These are phyloP conservation scores for Prionailurus viverrinus DNA, from an alignment of 2,113 vertebrate species.

Conservation along the genomic window DNA sequence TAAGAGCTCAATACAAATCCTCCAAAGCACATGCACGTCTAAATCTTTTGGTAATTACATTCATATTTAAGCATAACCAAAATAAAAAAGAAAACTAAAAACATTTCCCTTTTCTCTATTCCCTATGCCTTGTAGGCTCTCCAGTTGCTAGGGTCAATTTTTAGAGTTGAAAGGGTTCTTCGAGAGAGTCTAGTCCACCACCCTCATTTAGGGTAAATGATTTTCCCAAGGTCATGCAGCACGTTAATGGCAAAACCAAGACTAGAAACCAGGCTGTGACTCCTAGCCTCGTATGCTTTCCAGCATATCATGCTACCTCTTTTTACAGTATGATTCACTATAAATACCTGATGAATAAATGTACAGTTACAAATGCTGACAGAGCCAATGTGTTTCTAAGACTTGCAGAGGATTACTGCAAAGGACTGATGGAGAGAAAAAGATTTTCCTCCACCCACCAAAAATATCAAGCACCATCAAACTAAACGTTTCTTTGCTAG, in stretches of 20 bases:
- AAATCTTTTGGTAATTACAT: conserved; percentile 79
- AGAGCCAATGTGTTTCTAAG: conserved; percentile 82
- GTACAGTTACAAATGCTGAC: conserved; percentile 74
- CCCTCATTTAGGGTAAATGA: conserved; percentile 60
- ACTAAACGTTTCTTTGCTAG: conserved; percentile 66
- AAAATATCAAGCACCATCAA: conserved; percentile 80
- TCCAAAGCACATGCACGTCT: conserved; percentile 82
- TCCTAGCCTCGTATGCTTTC: conserved; percentile 63
- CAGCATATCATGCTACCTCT: conserved; percentile 79
- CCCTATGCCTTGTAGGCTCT: conserved; percentile 80
- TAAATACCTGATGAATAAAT: conserved; percentile 79
- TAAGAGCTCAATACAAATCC: conserved; percentile 80
- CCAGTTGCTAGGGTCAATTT: conserved; percentile 75
- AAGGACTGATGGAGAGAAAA: conserved; percentile 71
- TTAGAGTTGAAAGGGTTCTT: conserved; percentile 77
- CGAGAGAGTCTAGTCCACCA: conserved; percentile 59
- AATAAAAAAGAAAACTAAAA: conserved; percentile 76
- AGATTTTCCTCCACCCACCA: conserved; percentile 56
- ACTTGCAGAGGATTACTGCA: conserved; percentile 77
- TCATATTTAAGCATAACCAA: conserved; percentile 80
- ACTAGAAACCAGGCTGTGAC: conserved; percentile 61
- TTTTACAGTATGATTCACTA: conserved; percentile 76
- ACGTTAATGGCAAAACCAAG: conserved; percentile 75
- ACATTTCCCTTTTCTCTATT: conserved; percentile 80
- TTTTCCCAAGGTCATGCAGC: conserved; percentile 78